phyloP scores from a whole-genome alignment of 2,888 invertebrate genomes.

The Ormyrus pomaceus region DNA sequence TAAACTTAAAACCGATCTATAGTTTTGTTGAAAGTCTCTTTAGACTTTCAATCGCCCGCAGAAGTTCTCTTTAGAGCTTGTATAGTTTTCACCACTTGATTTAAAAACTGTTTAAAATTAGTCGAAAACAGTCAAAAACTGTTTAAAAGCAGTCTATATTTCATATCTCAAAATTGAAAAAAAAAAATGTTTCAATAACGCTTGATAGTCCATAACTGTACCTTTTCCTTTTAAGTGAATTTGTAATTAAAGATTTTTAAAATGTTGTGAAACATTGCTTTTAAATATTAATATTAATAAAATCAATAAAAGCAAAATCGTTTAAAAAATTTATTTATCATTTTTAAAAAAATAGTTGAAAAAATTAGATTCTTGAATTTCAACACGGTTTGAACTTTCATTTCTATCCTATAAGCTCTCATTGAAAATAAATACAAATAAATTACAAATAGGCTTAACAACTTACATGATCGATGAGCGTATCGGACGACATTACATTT shows the following conservation, averaged over 20 bases:
- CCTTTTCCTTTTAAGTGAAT: too few species aligned
- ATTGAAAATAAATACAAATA: conserved; percentile 59
- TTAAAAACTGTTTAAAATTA: too few species aligned
- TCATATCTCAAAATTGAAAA: neutral
- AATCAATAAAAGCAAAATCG: neutral
- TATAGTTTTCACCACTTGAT: too few species aligned
- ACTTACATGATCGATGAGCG: conserved; percentile 27
- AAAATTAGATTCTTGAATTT: conserved; percentile 54
- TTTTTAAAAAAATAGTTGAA: conserved; percentile 57
- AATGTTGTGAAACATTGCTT: too few species aligned
- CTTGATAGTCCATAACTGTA: too few species aligned
- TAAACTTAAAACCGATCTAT: too few species aligned
- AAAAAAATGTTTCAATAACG: too few species aligned
- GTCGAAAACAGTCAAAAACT: too few species aligned
- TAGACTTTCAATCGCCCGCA: too few species aligned
- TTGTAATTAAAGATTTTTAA: too few species aligned
- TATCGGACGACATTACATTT: conserved; percentile 16
- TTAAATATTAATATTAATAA: neutral
- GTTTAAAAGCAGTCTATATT: neutral
- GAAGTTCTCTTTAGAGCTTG: too few species aligned
- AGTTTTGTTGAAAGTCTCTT: too few species aligned
- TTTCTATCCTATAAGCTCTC: conserved; percentile 57
- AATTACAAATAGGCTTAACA: conserved; percentile 56
- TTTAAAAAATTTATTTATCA: conserved; percentile 48
- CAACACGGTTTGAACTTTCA: conserved; percentile 47